Conservation (phyloP, 1,140 invertebrate genomes). For the Sinonovacula constricta region DNA sequence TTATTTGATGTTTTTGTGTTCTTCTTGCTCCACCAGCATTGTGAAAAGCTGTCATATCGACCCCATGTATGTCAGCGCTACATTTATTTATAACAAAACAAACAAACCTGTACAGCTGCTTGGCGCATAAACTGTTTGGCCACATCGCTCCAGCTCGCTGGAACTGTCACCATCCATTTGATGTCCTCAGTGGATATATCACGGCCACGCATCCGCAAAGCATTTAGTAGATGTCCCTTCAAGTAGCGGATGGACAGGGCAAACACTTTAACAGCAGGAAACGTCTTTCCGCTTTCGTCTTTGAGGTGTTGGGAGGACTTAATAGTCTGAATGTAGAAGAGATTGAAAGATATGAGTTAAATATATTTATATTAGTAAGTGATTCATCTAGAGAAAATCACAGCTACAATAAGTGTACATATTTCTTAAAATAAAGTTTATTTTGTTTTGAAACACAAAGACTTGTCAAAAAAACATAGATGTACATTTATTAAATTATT, state of each 20-base stretch:
- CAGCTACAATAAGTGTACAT: no score
- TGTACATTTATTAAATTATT: no score
- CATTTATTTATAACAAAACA: no score
- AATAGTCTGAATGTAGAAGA: slow-evolving; percentile 16
- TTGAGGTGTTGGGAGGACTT: slow-evolving; percentile 46
- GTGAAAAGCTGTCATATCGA: not conserved
- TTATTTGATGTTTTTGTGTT: not conserved
- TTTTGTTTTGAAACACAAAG: no score
- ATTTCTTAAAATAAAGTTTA: no score
- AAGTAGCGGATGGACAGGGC: slow-evolving; percentile 66
- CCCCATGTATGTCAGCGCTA: not conserved
- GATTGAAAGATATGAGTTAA: no score
- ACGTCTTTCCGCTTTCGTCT: slow-evolving; percentile 65
- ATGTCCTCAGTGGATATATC: slow-evolving; percentile 50
- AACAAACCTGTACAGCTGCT: slow-evolving; percentile 64
- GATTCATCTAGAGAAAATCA: no score
- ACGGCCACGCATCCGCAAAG: slow-evolving; percentile 44
- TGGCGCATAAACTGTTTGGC: slow-evolving; percentile 75
- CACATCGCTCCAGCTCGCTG: slow-evolving; percentile 73
- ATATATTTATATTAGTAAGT: no score
- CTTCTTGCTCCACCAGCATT: not conserved
- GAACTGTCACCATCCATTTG: slow-evolving; percentile 72
- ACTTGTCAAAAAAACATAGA: no score
- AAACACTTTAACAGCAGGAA: slow-evolving; percentile 68
- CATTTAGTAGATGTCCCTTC: slow-evolving; percentile 64